These are phyloP conservation scores for Pelusios castaneus DNA, from an alignment of 2,113 vertebrate genomes.

Conservation along the genomic window DNA sequence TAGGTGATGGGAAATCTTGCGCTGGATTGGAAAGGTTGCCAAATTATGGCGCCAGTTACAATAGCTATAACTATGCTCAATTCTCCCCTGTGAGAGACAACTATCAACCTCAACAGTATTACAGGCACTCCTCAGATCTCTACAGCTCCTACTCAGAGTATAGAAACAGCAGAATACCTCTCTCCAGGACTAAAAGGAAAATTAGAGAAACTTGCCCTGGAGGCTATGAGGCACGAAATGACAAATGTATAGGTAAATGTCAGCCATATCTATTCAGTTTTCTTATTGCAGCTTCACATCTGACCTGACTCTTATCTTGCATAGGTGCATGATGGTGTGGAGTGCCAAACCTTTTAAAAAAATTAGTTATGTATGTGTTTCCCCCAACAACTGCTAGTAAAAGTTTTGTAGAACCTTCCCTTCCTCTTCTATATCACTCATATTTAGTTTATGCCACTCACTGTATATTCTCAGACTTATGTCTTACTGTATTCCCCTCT, in stretches of 20 bases:
- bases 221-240: constrained; percentile 87
- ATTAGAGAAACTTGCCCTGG: constrained; percentile 85
- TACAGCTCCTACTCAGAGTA: constrained; percentile 87
- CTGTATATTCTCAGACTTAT: background rate
- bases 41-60: constrained; percentile 82
- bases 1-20: constrained; percentile 97
- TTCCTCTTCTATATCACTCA: background rate
- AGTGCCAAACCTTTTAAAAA: background rate
- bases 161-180: constrained; percentile 80
- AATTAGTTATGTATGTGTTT: constrained; percentile 17
- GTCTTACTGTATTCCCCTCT: background rate
- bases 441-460: background rate
- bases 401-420: background rate
- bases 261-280: constrained; percentile 65
- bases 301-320: constrained; percentile 1
- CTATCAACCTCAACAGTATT: constrained; percentile 85
- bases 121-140: constrained; percentile 91
- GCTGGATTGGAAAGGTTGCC: constrained; percentile 94
- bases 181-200: constrained; percentile 83
- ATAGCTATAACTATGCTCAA: constrained; percentile 87
- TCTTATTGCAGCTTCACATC: constrained; percentile 44
- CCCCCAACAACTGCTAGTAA: background rate
- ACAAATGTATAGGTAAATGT: constrained; percentile 94
- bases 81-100: constrained; percentile 82
- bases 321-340: background rate